Conservation (phyloP, 1,140 invertebrate species). For the Andricus grossulariae region DNA sequence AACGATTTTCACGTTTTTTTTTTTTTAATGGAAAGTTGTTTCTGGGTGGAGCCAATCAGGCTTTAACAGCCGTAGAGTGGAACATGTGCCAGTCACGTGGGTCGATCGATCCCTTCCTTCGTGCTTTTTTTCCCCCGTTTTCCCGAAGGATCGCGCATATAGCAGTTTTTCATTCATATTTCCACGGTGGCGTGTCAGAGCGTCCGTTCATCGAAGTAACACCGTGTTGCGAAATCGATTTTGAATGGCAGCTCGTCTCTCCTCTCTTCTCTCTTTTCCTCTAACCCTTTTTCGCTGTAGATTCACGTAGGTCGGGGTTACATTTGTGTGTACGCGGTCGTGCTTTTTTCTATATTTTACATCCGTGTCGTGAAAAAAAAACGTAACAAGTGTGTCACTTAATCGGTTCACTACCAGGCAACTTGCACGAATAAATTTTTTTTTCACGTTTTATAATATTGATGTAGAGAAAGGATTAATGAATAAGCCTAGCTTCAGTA, state of each 20-base stretch:
- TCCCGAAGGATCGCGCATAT: slow-evolving; percentile 56
- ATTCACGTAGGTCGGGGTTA: slow-evolving; percentile 24
- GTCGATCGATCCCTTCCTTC: slow-evolving; percentile 66
- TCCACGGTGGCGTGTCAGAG: slow-evolving; percentile 63
- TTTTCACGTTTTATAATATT: neutral
- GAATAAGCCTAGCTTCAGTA: too few species aligned
- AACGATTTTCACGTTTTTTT: too few species aligned
- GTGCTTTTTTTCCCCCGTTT: slow-evolving; percentile 51
- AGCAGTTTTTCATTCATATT: slow-evolving; percentile 77
- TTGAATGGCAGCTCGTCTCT: slow-evolving; percentile 64
- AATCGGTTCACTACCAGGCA: slow-evolving; percentile 38
- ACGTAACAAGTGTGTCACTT: slow-evolving; percentile 46
- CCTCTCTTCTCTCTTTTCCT: slow-evolving; percentile 16
- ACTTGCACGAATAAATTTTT: slow-evolving; percentile 19
- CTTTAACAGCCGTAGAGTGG: slow-evolving; percentile 50
- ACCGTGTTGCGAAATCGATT: slow-evolving; percentile 71
- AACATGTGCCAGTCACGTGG: slow-evolving; percentile 75
- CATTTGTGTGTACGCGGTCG: slow-evolving; percentile 13
- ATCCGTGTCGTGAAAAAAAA: neutral
- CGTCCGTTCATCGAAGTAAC: slow-evolving; percentile 58
- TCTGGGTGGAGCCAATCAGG: slow-evolving; percentile 29
- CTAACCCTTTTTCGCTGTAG: slow-evolving; percentile 29
- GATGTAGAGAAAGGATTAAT: neutral
- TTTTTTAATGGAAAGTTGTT: slow-evolving; percentile 19
- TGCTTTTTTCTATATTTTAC: slow-evolving; percentile 40